Evolutionary conservation across 2,888 invertebrate genomes (phyloP), one percentile per base, ranked within the genome.

Genomic region (Caenorhabditis plicata): DNA sequence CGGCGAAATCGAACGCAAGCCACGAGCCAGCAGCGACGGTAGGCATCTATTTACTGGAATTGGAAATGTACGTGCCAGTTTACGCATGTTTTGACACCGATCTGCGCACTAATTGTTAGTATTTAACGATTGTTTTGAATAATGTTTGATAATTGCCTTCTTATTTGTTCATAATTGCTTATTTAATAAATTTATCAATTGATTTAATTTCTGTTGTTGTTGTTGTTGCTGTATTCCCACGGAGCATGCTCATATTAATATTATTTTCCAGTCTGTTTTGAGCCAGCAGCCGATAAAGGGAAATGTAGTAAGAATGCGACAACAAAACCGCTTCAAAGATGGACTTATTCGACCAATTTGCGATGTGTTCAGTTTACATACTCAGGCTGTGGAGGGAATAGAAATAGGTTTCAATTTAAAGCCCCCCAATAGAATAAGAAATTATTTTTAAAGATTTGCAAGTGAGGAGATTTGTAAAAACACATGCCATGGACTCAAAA

Each of bases 311-410:
- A 55, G 22, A 67, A 68, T 29, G 33, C 60, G 20, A 62, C 53
- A 5, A 35, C 50, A 8, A 17, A 40, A 19, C 63, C 73, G 2
- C 44, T 66, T 5, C 48, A 60, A 35, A 36, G 70, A 46, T 73
- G 68, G 65, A 66, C 63, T 2, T 72, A 72, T 31, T 36, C 53
- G 20, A 17, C 41, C 19, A 45, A 60, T 23, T 11, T 20, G 15
- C 55, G 56, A 35, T 58, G 64, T 27, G 29, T 45, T 1, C 31
- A 45, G 2, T 71, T 67, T 33, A 61, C 36, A 8, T 64, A 60
- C 51, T 65, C 53, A 11, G 74, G 74, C 2, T 74, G 74, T 35
- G 70, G 66, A 20, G 74, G 74, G 1, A 71, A 57, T 31, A 32
- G 52, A 11, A 78, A 78, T 48, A 43, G 68, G 35, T 54, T n/a